Conservation (phyloP, 2,797 vertebrate species). For the Peromyscus nudipes region DNA sequence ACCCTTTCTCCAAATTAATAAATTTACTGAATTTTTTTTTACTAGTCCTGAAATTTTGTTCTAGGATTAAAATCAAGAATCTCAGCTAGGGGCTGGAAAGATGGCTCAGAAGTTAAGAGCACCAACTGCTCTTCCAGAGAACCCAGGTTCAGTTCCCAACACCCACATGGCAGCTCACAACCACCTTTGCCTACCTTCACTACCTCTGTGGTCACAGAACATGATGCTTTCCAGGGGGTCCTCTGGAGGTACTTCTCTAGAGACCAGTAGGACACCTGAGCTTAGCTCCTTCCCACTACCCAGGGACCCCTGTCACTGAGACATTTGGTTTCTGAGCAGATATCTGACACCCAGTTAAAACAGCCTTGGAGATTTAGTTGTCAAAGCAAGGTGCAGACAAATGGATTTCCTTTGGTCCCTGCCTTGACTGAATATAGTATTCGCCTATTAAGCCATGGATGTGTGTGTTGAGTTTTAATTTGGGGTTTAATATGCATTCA, state of each 20-base stretch:
- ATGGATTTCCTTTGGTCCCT: not conserved
- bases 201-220: not conserved
- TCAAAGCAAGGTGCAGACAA: accelerated
- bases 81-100: not conserved
- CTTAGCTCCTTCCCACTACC: not conserved
- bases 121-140: too few species aligned
- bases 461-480: not conserved
- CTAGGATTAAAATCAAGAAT: not conserved
- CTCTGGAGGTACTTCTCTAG: not conserved
- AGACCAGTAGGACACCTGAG: not conserved
- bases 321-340: conserved; percentile 78
- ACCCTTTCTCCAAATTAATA: not conserved
- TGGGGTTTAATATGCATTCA: not conserved
- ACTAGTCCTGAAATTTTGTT: not conserved
- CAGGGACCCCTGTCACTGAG: not conserved
- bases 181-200: not conserved
- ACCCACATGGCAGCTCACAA: not conserved
- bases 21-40: not conserved
- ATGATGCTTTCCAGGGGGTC: too few species aligned
- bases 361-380: conserved; percentile 67
- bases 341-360: conserved; percentile 44
- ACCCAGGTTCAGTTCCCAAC: not conserved
- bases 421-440: not conserved
- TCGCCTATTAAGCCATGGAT: not conserved
- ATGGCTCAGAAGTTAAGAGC: not conserved